Evolutionary conservation across 2,113 vertebrate genomes (phyloP).

Genomic region (Nerophis ophidion): DNA sequence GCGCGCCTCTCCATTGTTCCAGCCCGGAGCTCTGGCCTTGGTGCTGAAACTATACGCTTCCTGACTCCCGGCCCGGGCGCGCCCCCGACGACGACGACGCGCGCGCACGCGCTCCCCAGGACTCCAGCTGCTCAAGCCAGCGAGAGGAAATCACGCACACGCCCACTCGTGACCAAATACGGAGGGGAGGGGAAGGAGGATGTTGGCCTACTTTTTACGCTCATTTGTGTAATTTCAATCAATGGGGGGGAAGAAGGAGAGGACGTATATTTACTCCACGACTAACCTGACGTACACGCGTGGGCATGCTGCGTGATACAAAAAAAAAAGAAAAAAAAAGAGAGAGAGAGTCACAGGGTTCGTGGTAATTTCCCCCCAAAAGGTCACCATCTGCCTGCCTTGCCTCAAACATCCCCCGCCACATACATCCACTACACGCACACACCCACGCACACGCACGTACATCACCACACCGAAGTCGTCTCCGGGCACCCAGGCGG

Average conservation of each 20-base stretch:
- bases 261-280: background rate
- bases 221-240: slow-evolving; percentile 1
- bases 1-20: slow-evolving; percentile 68
- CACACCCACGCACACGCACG: background rate
- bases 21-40: slow-evolving; percentile 72
- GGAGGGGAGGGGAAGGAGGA: slow-evolving; percentile 40
- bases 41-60: slow-evolving; percentile 65
- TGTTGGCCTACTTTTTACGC: slow-evolving; percentile 57
- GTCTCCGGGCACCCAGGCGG: slow-evolving; percentile 10
- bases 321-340: slow-evolving; percentile 7
- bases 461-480: slow-evolving; percentile 9
- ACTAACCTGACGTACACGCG: background rate
- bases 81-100: slow-evolving; percentile 28
- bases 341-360: slow-evolving; percentile 50
- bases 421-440: slow-evolving; percentile 10
- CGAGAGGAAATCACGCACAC: slow-evolving; percentile 44
- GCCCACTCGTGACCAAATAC: slow-evolving; percentile 43
- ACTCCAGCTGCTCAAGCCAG: slow-evolving; percentile 58
- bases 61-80: slow-evolving; percentile 43
- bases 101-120: slow-evolving; percentile 61
- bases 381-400: slow-evolving; percentile 72
- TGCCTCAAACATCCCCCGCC: slow-evolving; percentile 29
- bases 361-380: slow-evolving; percentile 64
- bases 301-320: background rate
- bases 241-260: background rate